A percentile compares a stretch with the other conserved stretches of the same genome.
phyloP scores from a whole-genome alignment of 2,888 invertebrate genomes.

The Tricholauxania praeusta region DNA sequence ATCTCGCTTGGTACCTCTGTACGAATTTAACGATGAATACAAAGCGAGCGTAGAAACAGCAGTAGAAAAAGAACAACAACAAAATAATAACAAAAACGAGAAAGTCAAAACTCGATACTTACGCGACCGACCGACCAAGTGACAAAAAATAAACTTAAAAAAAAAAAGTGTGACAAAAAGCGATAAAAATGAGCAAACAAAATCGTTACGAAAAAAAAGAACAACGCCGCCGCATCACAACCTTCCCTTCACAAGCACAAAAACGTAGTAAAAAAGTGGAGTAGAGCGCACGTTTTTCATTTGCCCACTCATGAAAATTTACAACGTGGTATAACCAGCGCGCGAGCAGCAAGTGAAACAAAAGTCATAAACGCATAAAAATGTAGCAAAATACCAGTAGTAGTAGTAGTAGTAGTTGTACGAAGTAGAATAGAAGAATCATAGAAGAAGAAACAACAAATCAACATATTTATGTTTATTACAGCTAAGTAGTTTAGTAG shows the following conservation, averaged over 20 bases:
- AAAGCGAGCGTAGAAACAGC: no score
- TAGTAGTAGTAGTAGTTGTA: no score
- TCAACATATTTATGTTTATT: no score
- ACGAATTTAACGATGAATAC: no score
- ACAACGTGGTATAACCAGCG: conserved; percentile 1
- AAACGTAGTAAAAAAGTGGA: background rate
- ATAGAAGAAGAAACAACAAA: no score
- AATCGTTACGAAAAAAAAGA: background rate
- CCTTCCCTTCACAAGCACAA: background rate
- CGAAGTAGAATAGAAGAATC: no score
- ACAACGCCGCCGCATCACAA: background rate
- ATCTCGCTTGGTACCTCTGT: no score
- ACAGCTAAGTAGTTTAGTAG: no score
- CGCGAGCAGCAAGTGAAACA: background rate
- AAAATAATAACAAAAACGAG: background rate
- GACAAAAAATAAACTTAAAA: conserved; percentile 13
- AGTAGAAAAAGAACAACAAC: no score
- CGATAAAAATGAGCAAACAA: conserved; percentile 11
- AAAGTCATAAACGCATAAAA: conserved; percentile 5
- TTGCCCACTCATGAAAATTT: background rate
- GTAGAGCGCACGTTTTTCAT: conserved; percentile 24
- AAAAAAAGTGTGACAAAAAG: conserved; percentile 22
- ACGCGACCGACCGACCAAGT: background rate
- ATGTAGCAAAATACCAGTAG: no score
- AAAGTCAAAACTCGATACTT: conserved; percentile 23